Conservation (phyloP, 2,888 invertebrate genomes). For the Andrena camellia region DNA sequence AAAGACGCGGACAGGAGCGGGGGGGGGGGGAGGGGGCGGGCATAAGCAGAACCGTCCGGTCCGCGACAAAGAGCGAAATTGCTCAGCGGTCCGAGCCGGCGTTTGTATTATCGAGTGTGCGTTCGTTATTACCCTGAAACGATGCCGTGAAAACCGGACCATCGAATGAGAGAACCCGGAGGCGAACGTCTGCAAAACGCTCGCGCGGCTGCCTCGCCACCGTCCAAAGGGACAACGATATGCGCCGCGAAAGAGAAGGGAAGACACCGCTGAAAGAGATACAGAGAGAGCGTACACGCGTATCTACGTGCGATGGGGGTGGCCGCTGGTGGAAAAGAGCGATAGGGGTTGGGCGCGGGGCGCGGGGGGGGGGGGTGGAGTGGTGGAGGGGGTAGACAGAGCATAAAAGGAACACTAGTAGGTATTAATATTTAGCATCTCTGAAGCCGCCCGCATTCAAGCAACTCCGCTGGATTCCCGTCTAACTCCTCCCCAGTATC, state of each 20-base stretch:
- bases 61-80: slow-evolving; percentile 27
- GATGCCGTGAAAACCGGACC: slow-evolving; percentile 53
- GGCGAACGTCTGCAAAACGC: slow-evolving; percentile 62
- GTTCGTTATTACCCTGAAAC: slow-evolving; percentile 54
- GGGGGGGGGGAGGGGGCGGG: not conserved
- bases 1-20: not conserved
- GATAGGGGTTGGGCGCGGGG: slow-evolving; percentile 65
- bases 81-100: slow-evolving; percentile 19
- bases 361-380: slow-evolving; percentile 21
- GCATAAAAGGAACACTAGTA: slow-evolving; percentile 84
- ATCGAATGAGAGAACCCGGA: slow-evolving; percentile 66
- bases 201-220: slow-evolving; percentile 56
- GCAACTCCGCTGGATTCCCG: slow-evolving; percentile 81
- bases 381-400: slow-evolving; percentile 73
- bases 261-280: slow-evolving; percentile 53
- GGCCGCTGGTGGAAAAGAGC: slow-evolving; percentile 60
- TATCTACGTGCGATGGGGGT: slow-evolving; percentile 24
- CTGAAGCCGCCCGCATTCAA: slow-evolving; percentile 83
- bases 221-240: slow-evolving; percentile 67
- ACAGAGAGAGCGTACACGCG: slow-evolving; percentile 33
- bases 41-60: slow-evolving; percentile 15
- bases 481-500: slow-evolving; percentile 69
- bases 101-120: slow-evolving; percentile 49
- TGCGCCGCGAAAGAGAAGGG: slow-evolving; percentile 45
- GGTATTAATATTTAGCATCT: slow-evolving; percentile 85